phyloP scores from a whole-genome alignment of 2,888 invertebrate genomes.

The Ptychoptera albimana region DNA sequence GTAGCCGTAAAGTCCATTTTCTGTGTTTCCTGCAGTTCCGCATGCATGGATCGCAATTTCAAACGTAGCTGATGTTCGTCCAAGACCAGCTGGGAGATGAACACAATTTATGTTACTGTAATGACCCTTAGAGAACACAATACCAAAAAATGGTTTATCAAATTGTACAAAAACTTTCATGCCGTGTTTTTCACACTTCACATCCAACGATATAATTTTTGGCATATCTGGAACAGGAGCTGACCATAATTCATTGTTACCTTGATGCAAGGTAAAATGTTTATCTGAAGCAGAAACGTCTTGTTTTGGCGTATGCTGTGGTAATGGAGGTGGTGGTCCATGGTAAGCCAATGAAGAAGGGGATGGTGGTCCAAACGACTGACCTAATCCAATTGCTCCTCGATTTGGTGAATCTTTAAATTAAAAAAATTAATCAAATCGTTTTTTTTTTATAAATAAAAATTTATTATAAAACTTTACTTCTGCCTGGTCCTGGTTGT shows the following conservation, averaged over 20 bases:
- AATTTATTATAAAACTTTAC: constrained; percentile 15
- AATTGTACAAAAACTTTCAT: constrained; percentile 92
- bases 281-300: not conserved
- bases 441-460: not conserved
- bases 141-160: constrained; percentile 89
- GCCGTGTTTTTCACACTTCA: constrained; percentile 84
- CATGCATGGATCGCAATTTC: constrained; percentile 85
- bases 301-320: constrained; percentile 14
- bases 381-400: constrained; percentile 23
- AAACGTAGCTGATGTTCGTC: constrained; percentile 72
- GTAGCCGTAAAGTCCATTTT: constrained; percentile 75
- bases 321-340: constrained; percentile 53
- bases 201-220: constrained; percentile 80
- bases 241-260: constrained; percentile 68
- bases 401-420: constrained; percentile 35
- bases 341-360: constrained; percentile 43
- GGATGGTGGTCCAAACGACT: constrained; percentile 37
- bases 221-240: constrained; percentile 80
- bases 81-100: constrained; percentile 75
- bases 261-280: constrained; percentile 22
- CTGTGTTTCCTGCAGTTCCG: constrained; percentile 82
- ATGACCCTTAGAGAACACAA: constrained; percentile 87
- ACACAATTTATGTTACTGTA: constrained; percentile 87
- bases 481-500: constrained; percentile 18
- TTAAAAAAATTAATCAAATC: constrained; percentile 9